Conservation (phyloP, 2,797 vertebrate genomes). For the Phataginus tetradactyla region DNA sequence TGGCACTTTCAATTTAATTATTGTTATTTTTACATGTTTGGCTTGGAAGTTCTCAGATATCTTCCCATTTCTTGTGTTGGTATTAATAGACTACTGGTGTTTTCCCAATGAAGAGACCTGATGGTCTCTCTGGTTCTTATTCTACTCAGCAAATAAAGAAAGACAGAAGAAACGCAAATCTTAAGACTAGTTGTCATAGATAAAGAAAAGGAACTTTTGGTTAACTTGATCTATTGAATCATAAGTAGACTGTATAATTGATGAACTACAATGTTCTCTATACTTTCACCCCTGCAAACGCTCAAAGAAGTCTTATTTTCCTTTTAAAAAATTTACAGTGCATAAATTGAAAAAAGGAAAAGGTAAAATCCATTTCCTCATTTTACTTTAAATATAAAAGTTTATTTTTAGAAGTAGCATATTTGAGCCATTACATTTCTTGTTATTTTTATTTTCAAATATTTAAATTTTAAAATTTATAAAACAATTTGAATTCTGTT, state of each 20-base stretch:
- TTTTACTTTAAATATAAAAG: conserved; percentile 34
- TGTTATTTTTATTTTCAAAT: neutral
- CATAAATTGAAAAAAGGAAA: conserved; percentile 8
- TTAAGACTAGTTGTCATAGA: neutral
- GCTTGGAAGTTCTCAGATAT: neutral
- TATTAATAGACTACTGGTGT: neutral
- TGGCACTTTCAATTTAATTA: neutral
- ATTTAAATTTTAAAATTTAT: neutral
- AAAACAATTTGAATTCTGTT: neutral
- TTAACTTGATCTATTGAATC: neutral
- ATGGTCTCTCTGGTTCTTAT: neutral
- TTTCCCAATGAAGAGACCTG: neutral
- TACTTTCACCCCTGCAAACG: conserved; percentile 1
- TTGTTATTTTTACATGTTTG: neutral
- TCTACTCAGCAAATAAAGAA: neutral
- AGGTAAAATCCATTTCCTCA: neutral
- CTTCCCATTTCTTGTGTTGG: neutral
- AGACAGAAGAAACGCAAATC: neutral
- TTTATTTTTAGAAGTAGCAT: neutral
- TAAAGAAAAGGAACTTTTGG: neutral
- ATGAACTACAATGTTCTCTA: neutral
- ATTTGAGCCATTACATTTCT: neutral
- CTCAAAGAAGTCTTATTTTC: neutral
- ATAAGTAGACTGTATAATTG: neutral
- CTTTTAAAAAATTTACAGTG: neutral